These are phyloP conservation scores for Ctenoplectra terminalis DNA, from an alignment of 1,140 invertebrate species.

Conservation along the genomic window DNA sequence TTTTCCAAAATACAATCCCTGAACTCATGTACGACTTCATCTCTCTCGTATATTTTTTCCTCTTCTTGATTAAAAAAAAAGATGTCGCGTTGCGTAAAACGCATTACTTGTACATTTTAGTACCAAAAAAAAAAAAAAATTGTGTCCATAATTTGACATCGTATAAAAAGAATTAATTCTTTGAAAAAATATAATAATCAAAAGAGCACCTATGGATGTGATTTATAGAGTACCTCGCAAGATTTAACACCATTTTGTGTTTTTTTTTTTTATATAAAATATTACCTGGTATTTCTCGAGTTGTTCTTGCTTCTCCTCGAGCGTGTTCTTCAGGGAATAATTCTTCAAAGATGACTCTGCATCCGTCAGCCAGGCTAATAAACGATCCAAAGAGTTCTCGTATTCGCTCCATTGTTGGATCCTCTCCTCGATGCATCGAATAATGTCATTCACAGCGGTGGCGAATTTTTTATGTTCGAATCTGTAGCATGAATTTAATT, in stretches of 20 bases:
- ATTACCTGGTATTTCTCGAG: slow-evolving; percentile 94
- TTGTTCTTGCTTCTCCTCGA: slow-evolving; percentile 96
- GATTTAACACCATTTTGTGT: not conserved
- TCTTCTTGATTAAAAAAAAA: slow-evolving; percentile 21
- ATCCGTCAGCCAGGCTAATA: slow-evolving; percentile 93
- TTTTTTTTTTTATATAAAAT: no score
- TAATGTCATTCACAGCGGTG: slow-evolving; percentile 89
- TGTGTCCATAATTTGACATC: not conserved
- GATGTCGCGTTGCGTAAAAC: not conserved
- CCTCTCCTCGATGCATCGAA: slow-evolving; percentile 91
- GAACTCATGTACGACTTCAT: slow-evolving; percentile 17
- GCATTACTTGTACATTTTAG: not conserved
- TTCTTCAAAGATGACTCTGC: slow-evolving; percentile 94
- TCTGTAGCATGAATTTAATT: slow-evolving; percentile 69
- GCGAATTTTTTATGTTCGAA: slow-evolving; percentile 92
- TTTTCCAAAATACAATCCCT: slow-evolving; percentile 73
- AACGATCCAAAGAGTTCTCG: slow-evolving; percentile 91
- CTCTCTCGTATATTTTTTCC: slow-evolving; percentile 45
- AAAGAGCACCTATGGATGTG: not conserved
- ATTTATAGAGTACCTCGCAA: not conserved
- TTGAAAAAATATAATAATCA: not conserved
- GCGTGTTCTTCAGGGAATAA: slow-evolving; percentile 91
- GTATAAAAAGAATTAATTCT: not conserved
- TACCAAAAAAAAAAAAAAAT: not conserved
- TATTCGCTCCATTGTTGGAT: slow-evolving; percentile 96